A percentile compares a stretch with the other conserved stretches of the same genome.
phyloP scores from a whole-genome alignment of 2,113 vertebrate genomes.

The Cebidichthys violaceus region DNA sequence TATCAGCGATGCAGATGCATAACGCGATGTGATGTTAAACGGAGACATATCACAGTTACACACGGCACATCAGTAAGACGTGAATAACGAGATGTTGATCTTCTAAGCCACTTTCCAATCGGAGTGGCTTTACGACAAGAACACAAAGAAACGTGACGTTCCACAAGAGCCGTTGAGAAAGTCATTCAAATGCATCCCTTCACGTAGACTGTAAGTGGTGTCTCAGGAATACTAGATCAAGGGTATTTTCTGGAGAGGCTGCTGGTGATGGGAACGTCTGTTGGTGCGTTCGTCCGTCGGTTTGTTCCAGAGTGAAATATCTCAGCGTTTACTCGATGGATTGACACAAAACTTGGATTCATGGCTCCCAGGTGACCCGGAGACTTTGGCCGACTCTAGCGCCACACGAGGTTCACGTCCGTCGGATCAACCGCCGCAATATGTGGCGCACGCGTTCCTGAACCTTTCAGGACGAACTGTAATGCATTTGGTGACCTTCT shows the following conservation, averaged over 20 bases:
- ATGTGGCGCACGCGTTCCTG: not conserved
- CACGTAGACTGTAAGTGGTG: not conserved
- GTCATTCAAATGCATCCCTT: not conserved
- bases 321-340: not conserved
- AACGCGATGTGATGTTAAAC: not conserved
- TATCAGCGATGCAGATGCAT: not conserved
- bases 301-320: not conserved
- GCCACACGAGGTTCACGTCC: not conserved
- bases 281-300: too few species aligned
- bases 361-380: not conserved
- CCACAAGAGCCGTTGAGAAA: not conserved
- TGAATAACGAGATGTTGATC: not conserved
- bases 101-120: not conserved
- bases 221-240: not conserved
- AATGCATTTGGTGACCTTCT: too few species aligned
- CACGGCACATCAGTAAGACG: not conserved
- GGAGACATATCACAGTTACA: not conserved
- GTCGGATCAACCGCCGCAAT: not conserved
- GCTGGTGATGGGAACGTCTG: too few species aligned
- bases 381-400: not conserved
- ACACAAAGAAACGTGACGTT: not conserved
- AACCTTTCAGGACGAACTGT: too few species aligned
- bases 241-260: not conserved
- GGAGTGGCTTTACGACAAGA: not conserved
- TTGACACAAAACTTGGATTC: not conserved